Percentiles rank a stretch among this genome's conserved stretches.
These are phyloP conservation scores for Guaruba guarouba DNA, from an alignment of 2,113 vertebrate genomes.

Conservation along the genomic window DNA sequence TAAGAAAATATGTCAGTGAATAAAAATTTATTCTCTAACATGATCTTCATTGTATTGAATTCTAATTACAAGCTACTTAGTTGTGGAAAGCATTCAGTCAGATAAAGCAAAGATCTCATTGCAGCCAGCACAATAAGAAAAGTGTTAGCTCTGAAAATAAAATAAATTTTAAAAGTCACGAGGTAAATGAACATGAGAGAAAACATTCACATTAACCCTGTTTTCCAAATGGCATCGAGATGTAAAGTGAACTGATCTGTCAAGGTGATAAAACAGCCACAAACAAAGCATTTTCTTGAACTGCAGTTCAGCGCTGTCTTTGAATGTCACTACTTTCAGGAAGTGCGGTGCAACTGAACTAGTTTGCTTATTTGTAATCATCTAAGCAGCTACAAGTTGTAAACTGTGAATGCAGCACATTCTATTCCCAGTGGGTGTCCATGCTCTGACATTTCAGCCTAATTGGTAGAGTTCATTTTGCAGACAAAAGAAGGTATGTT, in stretches of 20 bases:
- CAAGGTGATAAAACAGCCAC: background rate
- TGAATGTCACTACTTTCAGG: background rate
- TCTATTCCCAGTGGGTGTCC: background rate
- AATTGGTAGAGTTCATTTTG: background rate
- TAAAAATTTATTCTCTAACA: background rate
- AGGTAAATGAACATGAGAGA: background rate
- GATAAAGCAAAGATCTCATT: background rate
- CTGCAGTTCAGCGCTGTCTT: accelerated
- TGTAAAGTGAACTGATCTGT: background rate
- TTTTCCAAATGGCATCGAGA: background rate
- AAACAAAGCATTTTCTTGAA: background rate
- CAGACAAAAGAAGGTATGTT: background rate
- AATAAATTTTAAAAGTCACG: background rate
- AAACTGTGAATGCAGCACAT: background rate
- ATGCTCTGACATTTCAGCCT: background rate
- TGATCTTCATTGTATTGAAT: background rate
- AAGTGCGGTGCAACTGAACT: background rate
- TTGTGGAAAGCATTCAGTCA: background rate
- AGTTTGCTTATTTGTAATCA: background rate
- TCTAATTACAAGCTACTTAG: background rate
- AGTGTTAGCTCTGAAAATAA: background rate
- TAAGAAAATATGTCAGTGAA: background rate
- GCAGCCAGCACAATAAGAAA: background rate
- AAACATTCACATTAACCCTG: background rate
- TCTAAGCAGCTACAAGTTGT: background rate